Conservation (phyloP, 2,113 vertebrate species). For the Dasypus novemcinctus region DNA sequence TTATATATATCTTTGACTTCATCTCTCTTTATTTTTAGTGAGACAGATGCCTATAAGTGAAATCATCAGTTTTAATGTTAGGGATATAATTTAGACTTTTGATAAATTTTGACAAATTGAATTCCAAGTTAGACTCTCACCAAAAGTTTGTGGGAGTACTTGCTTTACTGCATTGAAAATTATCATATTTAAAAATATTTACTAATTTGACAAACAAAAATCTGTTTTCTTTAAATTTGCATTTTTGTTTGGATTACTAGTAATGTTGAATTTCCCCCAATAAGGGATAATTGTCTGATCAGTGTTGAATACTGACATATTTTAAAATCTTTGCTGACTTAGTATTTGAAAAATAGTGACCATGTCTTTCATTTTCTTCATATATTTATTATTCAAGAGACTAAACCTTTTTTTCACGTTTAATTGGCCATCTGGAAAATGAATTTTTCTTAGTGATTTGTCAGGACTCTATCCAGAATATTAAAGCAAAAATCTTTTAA, state of each 20-base stretch:
- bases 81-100: background rate
- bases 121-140: background rate
- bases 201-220: background rate
- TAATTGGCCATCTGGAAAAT: background rate
- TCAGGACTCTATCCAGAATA: background rate
- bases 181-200: background rate
- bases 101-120: background rate
- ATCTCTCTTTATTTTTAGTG: background rate
- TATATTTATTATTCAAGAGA: background rate
- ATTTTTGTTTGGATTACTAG: background rate
- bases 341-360: background rate
- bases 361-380: background rate
- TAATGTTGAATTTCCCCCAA: background rate
- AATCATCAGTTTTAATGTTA: background rate
- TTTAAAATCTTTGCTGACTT: background rate
- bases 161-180: background rate
- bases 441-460: background rate
- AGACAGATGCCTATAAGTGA: background rate
- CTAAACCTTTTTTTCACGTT: background rate
- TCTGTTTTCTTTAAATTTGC: background rate
- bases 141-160: background rate
- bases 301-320: background rate
- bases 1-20: background rate
- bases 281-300: background rate
- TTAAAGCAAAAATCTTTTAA: background rate